Base-by-base conservation (phyloP, 2,888 invertebrate species). In the Habroteleia sp. region DNA sequence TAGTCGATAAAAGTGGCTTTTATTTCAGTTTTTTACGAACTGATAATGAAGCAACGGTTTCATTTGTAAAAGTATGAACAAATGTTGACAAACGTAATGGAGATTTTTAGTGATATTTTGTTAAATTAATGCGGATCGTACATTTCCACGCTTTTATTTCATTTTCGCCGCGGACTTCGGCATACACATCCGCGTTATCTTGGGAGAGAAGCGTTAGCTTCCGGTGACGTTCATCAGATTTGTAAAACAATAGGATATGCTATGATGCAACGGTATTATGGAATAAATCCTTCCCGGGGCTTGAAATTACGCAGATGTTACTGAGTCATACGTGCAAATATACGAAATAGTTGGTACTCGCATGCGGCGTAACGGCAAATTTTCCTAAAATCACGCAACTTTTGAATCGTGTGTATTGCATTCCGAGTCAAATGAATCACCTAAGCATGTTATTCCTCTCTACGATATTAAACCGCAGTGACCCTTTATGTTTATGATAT, bases 201-300 rank as follows among this genome's bases (percentile, higher is more conserved):
- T 72, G 62, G 35, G 74, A 76, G 72, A 77, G 74, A 79, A 78
- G 82, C 77, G 74, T 75, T 42, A 76, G 78, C 77, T 82, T 83
- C 83, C 83, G 81, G 82, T 58, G 79, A 76, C 74, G 80, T 76
- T 79, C 78, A 83, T 84, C 83, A 81, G 84, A 84, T 83, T 82
- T 83, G 80, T 80, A 80, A 83, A 72, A 84, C 84, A 84, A 84
- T 84, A 78, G 82, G 77, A 78, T 78, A 79, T 80, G 74, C 71
- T 68, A 63, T 81, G 81, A 82, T 65, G 84, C 80, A 83, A 84
- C 79, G 77, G 78, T 80, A 80, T 80, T 81, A 81, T 80, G 79
- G 81, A 80, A 81, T 58, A 74, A 60, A 66, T 71, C 74, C 79
- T 76, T 68, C 73, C 44, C 50, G 46, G 63, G 76, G 72, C 72